Percentiles rank a stretch among this genome's conserved stretches.
phyloP scores from a whole-genome alignment of 2,113 vertebrate genomes.

The Cryptotis parvus region DNA sequence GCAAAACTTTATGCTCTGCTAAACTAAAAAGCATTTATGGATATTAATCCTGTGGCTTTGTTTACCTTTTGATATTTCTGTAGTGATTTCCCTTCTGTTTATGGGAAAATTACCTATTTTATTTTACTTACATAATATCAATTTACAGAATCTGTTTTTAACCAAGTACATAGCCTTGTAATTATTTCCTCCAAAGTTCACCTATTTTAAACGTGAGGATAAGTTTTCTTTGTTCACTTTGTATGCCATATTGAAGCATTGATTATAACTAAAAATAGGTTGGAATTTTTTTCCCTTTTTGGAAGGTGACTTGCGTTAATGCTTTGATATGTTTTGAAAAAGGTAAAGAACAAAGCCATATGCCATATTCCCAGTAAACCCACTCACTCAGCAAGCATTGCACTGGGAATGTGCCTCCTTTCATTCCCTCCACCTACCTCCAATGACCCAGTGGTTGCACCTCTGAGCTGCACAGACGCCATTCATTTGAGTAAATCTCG shows the following conservation, averaged over 20 bases:
- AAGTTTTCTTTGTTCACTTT: neutral
- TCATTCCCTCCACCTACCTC: no score
- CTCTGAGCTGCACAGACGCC: no score
- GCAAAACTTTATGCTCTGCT: conserved; percentile 52
- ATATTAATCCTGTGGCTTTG: conserved; percentile 35
- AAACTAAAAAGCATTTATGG: conserved; percentile 40
- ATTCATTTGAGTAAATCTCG: no score
- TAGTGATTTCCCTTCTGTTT: neutral
- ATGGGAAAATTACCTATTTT: conserved; percentile 48
- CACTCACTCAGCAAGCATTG: neutral
- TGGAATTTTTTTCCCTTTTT: neutral
- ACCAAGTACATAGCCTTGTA: conserved; percentile 39
- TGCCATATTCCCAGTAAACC: neutral
- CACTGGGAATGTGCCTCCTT: no score
- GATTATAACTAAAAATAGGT: conserved; percentile 16
- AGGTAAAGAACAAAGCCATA: neutral
- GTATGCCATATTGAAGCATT: neutral
- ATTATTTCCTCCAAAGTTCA: conserved; percentile 38
- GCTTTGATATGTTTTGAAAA: neutral
- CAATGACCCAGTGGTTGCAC: no score
- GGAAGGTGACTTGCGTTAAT: neutral
- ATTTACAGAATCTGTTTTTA: conserved; percentile 60
- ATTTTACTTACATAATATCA: conserved; percentile 15
- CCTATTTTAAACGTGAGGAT: conserved; percentile 12
- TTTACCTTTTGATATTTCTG: conserved; percentile 56